Percentiles rank a stretch among this genome's conserved stretches.
phyloP scores from a whole-genome alignment of 2,113 vertebrate genomes.

The Orthonyx spaldingii region DNA sequence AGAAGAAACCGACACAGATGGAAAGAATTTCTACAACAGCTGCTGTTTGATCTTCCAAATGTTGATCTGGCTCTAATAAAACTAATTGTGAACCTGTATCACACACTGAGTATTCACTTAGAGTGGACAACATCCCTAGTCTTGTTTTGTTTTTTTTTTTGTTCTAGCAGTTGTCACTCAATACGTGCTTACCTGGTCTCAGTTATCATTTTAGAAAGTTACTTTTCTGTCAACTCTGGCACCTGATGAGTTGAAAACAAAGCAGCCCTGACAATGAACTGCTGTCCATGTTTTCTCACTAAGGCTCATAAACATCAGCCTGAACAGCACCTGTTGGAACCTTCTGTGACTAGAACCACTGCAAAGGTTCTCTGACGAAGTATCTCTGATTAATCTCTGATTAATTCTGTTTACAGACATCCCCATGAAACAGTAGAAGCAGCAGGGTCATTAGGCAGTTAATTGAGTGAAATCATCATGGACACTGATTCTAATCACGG shows the following conservation, averaged over 20 bases:
- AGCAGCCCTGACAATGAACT: not conserved
- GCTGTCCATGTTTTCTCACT: not conserved
- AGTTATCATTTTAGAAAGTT: not conserved
- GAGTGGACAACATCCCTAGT: not conserved
- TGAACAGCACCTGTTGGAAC: not conserved
- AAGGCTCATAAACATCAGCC: not conserved
- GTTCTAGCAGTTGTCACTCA: not conserved
- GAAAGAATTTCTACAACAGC: constrained; percentile 57
- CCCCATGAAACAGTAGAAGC: not conserved
- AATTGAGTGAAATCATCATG: not conserved
- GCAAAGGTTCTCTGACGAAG: not conserved
- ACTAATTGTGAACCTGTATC: constrained; percentile 63
- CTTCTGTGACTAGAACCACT: not conserved
- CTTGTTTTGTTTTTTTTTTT: not conserved
- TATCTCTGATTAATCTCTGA: not conserved
- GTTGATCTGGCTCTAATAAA: constrained; percentile 65
- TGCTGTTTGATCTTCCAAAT: constrained; percentile 67
- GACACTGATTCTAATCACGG: not conserved
- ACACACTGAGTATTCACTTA: not conserved
- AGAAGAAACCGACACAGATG: constrained; percentile 60
- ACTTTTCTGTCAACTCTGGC: not conserved
- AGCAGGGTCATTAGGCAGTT: not conserved
- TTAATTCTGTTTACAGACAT: not conserved
- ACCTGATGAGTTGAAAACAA: not conserved
- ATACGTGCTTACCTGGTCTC: not conserved